Evolutionary conservation across 2,888 invertebrate species (phyloP), one percentile per base, ranked within the genome.

Genomic region (Agriopis leucophaearia): DNA sequence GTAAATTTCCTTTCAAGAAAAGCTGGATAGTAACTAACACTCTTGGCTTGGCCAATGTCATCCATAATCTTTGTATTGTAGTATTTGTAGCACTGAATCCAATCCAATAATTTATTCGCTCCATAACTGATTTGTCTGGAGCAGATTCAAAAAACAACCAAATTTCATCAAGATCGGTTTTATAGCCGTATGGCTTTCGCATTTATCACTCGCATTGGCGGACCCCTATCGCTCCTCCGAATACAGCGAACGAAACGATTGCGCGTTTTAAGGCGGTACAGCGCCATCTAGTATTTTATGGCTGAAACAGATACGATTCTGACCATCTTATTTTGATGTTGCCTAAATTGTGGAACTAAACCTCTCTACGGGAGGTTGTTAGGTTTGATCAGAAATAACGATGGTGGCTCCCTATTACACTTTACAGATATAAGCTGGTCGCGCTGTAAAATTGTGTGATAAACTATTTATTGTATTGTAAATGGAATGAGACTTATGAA

Each of bases 401-500:
- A 44, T n/a, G 7, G 42, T 3, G 42, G 42, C 6, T 8, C 42
- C 4, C 1, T 6, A 12, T 1, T 44, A 3, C 1, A 44, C 1
- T 44, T 44, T 10, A 44, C 13, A 10, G 12, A 13, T 1, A n/a
- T 44, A n/a, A n/a, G 6, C n/a, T 44, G n/a, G 13, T 44, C 42
- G 5, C 12, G 12, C 42, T 12, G 10, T 42, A 38, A 4, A 4
- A 12, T 27, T 27, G 18, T 27, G 42, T 42, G 44, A n/a, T n/a
- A 38, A 38, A 6, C 8, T 4, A 9, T 7, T 7, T 38, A 38
- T 2, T 27, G 18, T 27, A 2, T 48, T 48, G 1, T 51, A 51
- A n/a, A 51, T 50, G 35, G 42, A 61, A 66, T 64, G 62, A 57
- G 66, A 57, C 35, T 35, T 62, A 57, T 52, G 16, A 56, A 36